Base-by-base conservation (phyloP, 2,113 vertebrate genomes). In the Octodon degus region DNA sequence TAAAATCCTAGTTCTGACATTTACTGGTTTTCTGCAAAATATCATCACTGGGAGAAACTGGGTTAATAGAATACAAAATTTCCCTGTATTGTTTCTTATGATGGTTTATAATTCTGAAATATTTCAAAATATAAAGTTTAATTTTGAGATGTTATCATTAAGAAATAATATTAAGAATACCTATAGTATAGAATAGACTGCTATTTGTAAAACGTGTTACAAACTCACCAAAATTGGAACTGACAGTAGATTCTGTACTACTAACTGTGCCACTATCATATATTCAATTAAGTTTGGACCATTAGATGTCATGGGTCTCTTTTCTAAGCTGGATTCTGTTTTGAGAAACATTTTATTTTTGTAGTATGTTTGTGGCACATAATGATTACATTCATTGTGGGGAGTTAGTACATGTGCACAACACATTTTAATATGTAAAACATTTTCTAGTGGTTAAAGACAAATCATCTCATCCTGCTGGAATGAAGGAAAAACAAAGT, bases 381-480 rank as follows among this genome's bases (percentile, higher is more conserved):
- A 17, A 50, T 50, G 76, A 50, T 79, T 50, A 50, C 76, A 79
- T 27, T 77, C 13, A 77, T 79, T 27, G 7, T 32, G 43, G 43
- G 43, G 25, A 50, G 1, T 27, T 79, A 27, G 25, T 79, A 79
- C 14, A 30, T 17, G 7, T 32, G 43, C 14, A 32, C 50, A 95
- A 24, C 74, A 97, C 43, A 96, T 96, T 96, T 92, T 55, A 77
- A 63, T 92, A 88, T 58, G 7, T 47, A 92, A 97, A 90, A 92
- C 32, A 82, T 86, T 96, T 85, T 94, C 67, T 72, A 72, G 37
- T 72, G 40, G 58, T 93, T 27, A 76, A 88, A 92, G 62, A 62
- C 17, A 92, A 97, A 43, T 94, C 70, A 90, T 87, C 77, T 83
- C 82, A 95, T 63, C 4, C 82, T 88, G 63, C 9, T 74, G 10